Base-by-base conservation (phyloP, 2,888 invertebrate species). In the Cephus rjabovi region DNA sequence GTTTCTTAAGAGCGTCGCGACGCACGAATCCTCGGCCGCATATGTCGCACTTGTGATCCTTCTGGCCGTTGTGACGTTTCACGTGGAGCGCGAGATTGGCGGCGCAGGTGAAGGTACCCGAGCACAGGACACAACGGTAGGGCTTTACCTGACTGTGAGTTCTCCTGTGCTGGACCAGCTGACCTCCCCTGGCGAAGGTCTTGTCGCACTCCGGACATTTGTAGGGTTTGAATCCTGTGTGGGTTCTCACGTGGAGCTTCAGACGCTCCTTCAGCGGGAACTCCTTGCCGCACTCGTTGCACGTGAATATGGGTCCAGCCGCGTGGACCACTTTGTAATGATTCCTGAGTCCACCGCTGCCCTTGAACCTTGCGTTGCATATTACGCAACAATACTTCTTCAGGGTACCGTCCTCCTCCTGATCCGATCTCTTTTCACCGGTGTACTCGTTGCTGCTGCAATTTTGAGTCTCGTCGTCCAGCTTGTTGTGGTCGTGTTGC, bases 1-100 rank as follows among this genome's bases (percentile, higher is more conserved):
- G 97, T 81, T 96, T 95, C 83, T 94, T 94, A 83, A 97, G 91
- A 0, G 96, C 95, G 88, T 96, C 95, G 11, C 95, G 93, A 4
- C 96, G 93, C 71, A 95, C 93, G 89, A 97, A 97, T 37, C 95
- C 94, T 85, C 96, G 96, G 0, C 96, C 96, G 87, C 97, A 97
- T 76, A 96, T 94, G 82, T 96, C 95, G 88, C 97, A 97, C 68
- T 95, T 94, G 90, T 94, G 96, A 88, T 96, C 96, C 82, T 95
- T 94, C 30, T 95, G 95, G 84, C 96, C 95, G 40, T 94, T 93
- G 92, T 97, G 97, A 0, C 95, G 93, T 88, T 93, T 93, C 82
- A 93, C 87, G 83, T 93, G 93, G 15, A 92, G 88, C 11, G 92
- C 90, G 6, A 93, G 84, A 83, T 93, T 93, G 3, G 92, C 92